Base-by-base conservation (phyloP, 64 coral and sea anemone genomes). In the Platygyra sinensis region DNA sequence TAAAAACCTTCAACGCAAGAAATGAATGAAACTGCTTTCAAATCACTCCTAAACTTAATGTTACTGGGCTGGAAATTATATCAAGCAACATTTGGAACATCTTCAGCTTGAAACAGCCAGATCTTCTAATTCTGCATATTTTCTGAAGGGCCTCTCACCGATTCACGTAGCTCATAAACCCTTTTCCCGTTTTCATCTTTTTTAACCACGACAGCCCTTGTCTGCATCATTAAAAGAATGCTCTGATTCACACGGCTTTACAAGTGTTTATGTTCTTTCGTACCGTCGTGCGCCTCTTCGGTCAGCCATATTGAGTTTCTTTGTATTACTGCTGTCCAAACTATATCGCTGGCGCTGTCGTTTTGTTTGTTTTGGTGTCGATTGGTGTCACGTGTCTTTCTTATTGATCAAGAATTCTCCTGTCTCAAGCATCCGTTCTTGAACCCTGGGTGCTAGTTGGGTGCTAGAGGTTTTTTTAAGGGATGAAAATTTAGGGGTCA, bases 161-260 rank as follows among this genome's bases (percentile, higher is more conserved):
- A 83, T 80, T 96, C 94, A 20, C 73, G 89, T 10, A 96, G 91
- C 55, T 90, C 87, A 90, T 59, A 96, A 52, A 87, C 83, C 30
- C 80, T 79, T 36, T 86, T 52, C 8, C 94, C 91, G 74, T 87
- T 81, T 46, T 72, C 74, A 65, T 83, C 72, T 72, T 79, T 86
- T 64, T 63, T 89, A 7, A 88, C 78, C 83, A 96, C 87, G 16
- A 96, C 82, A 67, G 91, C 94, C 36, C 87, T 89, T 22, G 94
- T 82, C 87, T 93, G 81, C 91, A 96, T 93, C 72, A 13, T 85
- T 13, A 51, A 46, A 85, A 16, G 30, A 3, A 54, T 28, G 29
- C 33, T 4, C 19, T 4, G 42, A 46, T 8, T 46, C 16, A 69
- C n/a, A 27, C 65, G n/a, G 11, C 65, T 11, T 24, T 69, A 65